Percentiles rank a stretch among this genome's conserved stretches.
Evolutionary conservation across 2,797 vertebrate species (phyloP).

Genomic region (Okamejei kenojei): DNA sequence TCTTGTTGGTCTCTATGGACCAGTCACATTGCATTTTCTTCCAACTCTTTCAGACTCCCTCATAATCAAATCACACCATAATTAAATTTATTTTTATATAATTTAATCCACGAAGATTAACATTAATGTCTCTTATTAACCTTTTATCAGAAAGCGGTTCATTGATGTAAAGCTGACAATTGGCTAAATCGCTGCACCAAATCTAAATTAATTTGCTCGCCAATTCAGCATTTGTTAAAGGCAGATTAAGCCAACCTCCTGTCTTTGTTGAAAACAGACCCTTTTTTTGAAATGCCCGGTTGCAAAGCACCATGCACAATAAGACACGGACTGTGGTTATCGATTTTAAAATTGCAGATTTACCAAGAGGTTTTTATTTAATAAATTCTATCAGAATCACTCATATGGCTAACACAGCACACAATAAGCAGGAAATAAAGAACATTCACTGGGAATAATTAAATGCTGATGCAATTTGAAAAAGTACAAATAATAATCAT

Average conservation of each 20-base stretch:
- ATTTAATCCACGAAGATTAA: background rate
- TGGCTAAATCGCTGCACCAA: background rate
- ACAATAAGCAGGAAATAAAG: background rate
- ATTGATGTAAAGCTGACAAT: conserved; percentile 13
- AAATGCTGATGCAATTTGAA: background rate
- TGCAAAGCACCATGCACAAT: background rate
- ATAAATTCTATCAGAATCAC: background rate
- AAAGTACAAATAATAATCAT: background rate
- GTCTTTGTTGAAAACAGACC: background rate
- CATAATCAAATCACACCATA: background rate
- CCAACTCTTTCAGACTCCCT: background rate
- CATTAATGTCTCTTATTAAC: conserved; percentile 3
- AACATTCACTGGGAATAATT: background rate
- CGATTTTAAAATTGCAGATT: background rate
- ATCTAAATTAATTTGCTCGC: background rate
- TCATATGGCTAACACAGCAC: background rate
- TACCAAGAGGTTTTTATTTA: background rate
- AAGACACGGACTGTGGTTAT: background rate
- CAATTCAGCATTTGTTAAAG: background rate
- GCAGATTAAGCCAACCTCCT: background rate
- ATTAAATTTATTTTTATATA: background rate
- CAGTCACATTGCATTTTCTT: background rate
- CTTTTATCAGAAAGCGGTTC: conserved; percentile 4
- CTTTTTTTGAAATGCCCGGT: background rate
- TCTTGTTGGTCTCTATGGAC: background rate